phyloP scores from a whole-genome alignment of 2,797 vertebrate genomes.

The Pristis pectinata region DNA sequence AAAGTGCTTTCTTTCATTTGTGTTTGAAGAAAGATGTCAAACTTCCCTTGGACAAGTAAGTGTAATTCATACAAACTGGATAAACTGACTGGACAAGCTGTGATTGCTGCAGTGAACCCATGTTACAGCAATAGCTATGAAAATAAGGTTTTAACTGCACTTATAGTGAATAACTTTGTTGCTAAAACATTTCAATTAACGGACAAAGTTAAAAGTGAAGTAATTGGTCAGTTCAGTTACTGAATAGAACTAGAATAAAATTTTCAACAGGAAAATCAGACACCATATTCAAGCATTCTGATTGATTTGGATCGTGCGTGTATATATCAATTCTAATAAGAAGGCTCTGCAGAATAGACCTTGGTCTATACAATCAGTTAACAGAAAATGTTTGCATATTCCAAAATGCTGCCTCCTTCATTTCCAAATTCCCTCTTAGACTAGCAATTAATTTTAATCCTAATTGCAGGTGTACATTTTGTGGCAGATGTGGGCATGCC shows the following conservation, averaged over 20 bases:
- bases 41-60: not conserved
- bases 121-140: not conserved
- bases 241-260: not conserved
- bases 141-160: too few species aligned
- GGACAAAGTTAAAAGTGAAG: not conserved
- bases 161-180: too few species aligned
- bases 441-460: conserved; percentile 37
- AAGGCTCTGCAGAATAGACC: not conserved
- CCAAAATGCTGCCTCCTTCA: conserved; percentile 20
- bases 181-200: not conserved
- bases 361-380: conserved; percentile 22
- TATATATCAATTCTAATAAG: conserved; percentile 6
- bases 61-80: not conserved
- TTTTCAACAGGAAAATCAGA: not conserved
- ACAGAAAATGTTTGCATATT: conserved; percentile 34
- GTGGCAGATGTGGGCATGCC: conserved; percentile 65
- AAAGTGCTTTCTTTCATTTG: not conserved
- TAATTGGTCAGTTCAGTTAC: not conserved
- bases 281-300: not conserved
- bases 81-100: not conserved
- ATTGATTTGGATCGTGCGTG: not conserved
- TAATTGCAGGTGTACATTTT: conserved; percentile 53
- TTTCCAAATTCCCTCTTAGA: conserved; percentile 36
- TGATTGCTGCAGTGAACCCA: too few species aligned
- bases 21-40: not conserved